Conservation (phyloP, 2,113 vertebrate genomes). For the Malurus melanocephalus region DNA sequence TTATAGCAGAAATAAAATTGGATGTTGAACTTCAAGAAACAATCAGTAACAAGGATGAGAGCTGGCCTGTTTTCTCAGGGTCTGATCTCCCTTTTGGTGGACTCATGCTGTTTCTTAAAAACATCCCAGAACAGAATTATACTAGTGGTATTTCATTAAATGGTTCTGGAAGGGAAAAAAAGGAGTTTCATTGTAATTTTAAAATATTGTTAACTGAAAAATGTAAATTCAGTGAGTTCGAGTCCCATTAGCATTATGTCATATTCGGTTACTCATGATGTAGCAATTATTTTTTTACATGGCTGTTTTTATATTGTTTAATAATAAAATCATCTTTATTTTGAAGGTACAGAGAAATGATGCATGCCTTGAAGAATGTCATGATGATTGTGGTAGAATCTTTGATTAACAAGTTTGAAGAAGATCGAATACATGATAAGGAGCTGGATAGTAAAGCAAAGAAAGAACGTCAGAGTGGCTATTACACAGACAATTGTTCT, state of each 20-base stretch:
- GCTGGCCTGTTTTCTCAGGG: neutral
- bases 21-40: neutral
- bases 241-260: neutral
- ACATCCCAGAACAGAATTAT: neutral
- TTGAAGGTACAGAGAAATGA: slow-evolving; percentile 90
- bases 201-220: neutral
- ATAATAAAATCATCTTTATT: slow-evolving; percentile 5
- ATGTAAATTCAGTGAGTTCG: neutral
- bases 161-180: neutral
- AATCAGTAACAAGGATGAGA: neutral
- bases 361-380: slow-evolving; percentile 84
- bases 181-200: neutral
- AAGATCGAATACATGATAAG: slow-evolving; percentile 81
- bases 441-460: slow-evolving; percentile 75
- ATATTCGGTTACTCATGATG: neutral
- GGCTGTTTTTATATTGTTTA: neutral
- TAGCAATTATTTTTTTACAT: neutral
- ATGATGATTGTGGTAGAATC: slow-evolving; percentile 88
- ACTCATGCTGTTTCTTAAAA: neutral
- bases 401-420: slow-evolving; percentile 88
- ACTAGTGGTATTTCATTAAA: neutral
- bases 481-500: slow-evolving; percentile 87
- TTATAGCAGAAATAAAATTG: neutral
- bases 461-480: slow-evolving; percentile 70
- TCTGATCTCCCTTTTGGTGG: neutral